Percentiles rank a stretch among this genome's conserved stretches.
Conservation (phyloP, 2,797 vertebrate species). For the Thripadectes ignobilis region DNA sequence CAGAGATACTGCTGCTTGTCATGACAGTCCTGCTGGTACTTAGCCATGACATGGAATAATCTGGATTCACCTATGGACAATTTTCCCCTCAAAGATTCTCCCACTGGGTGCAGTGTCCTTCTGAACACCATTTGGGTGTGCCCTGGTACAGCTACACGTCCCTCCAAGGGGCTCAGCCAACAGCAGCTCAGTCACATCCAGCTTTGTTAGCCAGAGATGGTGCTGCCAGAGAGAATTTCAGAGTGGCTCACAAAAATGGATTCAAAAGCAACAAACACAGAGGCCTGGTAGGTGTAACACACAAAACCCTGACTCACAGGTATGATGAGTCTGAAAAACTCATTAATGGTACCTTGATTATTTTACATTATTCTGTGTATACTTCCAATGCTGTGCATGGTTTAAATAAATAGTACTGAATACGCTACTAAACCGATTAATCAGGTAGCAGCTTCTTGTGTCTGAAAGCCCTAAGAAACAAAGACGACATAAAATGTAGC, state of each 20-base stretch:
- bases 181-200: background rate
- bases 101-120: background rate
- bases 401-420: background rate
- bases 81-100: background rate
- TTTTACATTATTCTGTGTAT: background rate
- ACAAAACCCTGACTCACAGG: background rate
- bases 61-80: accelerated
- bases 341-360: background rate
- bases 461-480: background rate
- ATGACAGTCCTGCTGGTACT: background rate
- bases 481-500: background rate
- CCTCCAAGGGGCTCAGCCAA: background rate
- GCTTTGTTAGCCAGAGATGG: background rate
- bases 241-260: background rate
- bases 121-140: accelerated
- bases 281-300: background rate
- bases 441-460: background rate
- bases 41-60: background rate
- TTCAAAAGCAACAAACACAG: background rate
- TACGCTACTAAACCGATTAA: accelerated
- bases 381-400: background rate
- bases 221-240: background rate
- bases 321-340: background rate
- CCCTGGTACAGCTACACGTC: too few relatives aligned
- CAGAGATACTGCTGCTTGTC: background rate